phyloP scores from a whole-genome alignment of 2,113 vertebrate species.

The Cardinalis cardinalis region DNA sequence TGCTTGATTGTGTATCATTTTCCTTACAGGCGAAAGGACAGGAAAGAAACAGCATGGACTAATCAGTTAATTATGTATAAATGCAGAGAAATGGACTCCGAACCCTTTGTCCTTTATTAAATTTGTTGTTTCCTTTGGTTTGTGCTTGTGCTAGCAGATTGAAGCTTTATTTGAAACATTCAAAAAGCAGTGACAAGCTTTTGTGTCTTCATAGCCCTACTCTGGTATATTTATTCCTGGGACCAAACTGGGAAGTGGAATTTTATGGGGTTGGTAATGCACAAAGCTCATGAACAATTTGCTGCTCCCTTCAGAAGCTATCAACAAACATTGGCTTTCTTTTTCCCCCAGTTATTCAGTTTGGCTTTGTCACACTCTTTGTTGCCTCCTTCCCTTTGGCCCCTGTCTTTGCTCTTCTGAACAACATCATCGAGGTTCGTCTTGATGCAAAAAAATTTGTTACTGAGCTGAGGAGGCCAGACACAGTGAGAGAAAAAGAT shows the following conservation, averaged over 20 bases:
- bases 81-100: neutral
- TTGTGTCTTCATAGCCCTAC: neutral
- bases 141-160: neutral
- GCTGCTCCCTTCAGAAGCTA: neutral
- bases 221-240: neutral
- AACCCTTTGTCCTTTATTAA: neutral
- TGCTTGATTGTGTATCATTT: neutral
- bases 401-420: slow-evolving; percentile 92
- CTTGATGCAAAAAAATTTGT: slow-evolving; percentile 96
- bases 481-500: slow-evolving; percentile 91
- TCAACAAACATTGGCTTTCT: neutral
- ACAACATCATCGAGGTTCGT: slow-evolving; percentile 95
- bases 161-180: neutral
- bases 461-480: slow-evolving; percentile 87
- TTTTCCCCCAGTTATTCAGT: slow-evolving; percentile 85
- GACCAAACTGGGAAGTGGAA: neutral
- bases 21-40: neutral
- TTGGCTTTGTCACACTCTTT: slow-evolving; percentile 95
- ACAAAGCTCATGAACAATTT: neutral
- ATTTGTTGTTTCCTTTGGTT: neutral
- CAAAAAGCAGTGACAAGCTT: neutral
- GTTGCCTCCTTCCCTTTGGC: slow-evolving; percentile 97
- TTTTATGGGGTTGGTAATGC: neutral
- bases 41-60: neutral
- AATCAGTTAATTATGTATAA: neutral